Evolutionary conservation across 1,140 invertebrate genomes (phyloP).

Genomic region (Euwallacea fornicatus): DNA sequence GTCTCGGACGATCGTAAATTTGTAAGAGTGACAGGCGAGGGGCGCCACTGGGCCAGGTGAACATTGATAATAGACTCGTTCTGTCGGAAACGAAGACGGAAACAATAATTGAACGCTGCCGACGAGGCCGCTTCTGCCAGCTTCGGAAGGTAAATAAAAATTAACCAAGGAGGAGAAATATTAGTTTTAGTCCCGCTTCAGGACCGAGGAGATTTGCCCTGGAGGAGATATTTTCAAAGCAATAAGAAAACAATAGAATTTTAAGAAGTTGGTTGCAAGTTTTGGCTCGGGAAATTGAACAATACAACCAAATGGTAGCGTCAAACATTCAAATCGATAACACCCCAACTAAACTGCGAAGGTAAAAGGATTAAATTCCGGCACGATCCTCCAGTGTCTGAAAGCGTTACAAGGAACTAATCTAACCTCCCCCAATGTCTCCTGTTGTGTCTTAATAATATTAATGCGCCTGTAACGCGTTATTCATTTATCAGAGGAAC

Average conservation of each 20-base stretch:
- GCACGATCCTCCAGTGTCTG: no score
- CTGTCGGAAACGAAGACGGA: constrained; percentile 5
- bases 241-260: no score
- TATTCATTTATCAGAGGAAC: constrained; percentile 5
- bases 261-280: no score
- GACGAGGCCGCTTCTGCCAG: neutral
- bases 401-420: neutral
- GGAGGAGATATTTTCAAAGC: no score
- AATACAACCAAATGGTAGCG: no score
- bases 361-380: no score
- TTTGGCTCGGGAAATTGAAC: no score
- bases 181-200: neutral
- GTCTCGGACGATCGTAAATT: neutral
- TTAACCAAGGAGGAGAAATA: constrained; percentile 2
- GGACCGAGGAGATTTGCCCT: no score
- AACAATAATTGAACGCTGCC: constrained; percentile 6
- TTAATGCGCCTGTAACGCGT: constrained; percentile 6
- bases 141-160: constrained; percentile 7
- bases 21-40: neutral
- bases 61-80: constrained; percentile 8
- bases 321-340: no score
- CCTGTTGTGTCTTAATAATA: constrained; percentile 14
- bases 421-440: constrained; percentile 11
- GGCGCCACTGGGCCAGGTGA: constrained; percentile 12
- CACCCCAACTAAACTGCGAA: no score